Evolutionary conservation across 2,797 vertebrate species (phyloP).

Genomic region (Leptatherina wallacei): DNA sequence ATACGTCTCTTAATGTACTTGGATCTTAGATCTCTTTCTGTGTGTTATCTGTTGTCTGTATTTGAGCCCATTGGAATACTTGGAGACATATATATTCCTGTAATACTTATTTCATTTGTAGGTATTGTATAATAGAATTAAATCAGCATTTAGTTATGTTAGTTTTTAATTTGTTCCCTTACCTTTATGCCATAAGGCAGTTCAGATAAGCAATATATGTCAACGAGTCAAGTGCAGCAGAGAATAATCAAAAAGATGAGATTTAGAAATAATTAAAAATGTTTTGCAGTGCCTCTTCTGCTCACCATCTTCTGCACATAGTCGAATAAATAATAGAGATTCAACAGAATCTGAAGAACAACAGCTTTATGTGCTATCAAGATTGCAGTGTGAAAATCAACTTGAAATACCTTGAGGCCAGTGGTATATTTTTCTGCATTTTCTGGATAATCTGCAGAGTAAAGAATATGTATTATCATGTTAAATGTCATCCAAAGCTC

Average conservation of each 20-base stretch:
- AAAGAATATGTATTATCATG: no score
- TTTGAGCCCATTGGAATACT: no score
- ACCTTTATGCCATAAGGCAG: neutral
- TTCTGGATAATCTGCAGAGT: no score
- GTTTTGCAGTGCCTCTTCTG: neutral
- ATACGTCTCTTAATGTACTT: neutral
- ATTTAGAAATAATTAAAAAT: neutral
- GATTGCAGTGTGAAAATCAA: neutral
- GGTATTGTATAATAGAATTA: no score
- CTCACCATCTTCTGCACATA: neutral
- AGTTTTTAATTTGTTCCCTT: neutral
- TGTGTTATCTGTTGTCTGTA: no score
- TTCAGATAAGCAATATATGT: neutral
- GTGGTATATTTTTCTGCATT: no score
- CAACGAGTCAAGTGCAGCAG: neutral
- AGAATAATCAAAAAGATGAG: neutral
- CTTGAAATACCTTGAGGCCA: conserved; percentile 22
- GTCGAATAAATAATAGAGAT: neutral
- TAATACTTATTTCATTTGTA: no score
- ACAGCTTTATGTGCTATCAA: conserved; percentile 7
- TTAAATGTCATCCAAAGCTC: no score
- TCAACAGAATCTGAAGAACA: neutral
- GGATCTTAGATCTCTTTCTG: neutral
- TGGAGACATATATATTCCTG: no score
- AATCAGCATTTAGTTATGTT: no score